Evolutionary conservation across 1,140 invertebrate species (phyloP).

Genomic region (Akabosia matsudoensis): DNA sequence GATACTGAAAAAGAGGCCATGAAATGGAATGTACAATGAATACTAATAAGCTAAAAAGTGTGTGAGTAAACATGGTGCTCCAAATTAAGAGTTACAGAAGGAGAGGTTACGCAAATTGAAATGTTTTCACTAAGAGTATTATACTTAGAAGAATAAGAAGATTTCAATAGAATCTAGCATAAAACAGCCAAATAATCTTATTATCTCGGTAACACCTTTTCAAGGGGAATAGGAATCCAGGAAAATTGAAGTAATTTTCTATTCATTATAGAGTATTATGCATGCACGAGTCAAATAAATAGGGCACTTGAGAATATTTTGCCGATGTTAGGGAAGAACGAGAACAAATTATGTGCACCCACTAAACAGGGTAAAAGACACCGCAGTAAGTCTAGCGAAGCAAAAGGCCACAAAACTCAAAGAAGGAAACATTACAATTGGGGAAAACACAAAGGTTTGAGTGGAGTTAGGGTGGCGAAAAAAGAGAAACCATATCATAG

Average conservation of each 20-base stretch:
- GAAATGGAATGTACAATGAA: not conserved
- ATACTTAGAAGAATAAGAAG: no score
- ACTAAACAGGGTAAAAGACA: not conserved
- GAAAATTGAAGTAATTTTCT: no score
- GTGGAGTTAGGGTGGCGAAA: not conserved
- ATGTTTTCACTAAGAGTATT: no score
- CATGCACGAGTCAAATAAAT: slow-evolving; percentile 17
- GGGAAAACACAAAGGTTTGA: no score
- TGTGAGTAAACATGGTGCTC: not conserved
- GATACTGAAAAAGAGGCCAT: not conserved
- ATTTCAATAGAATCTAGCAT: no score
- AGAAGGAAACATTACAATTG: not conserved
- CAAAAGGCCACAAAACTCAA: not conserved
- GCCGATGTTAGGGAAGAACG: not conserved
- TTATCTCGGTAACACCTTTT: not conserved
- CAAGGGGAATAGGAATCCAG: no score
- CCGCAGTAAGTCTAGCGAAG: not conserved
- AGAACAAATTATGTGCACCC: not conserved
- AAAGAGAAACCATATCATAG: slow-evolving; percentile 4
- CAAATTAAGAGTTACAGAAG: no score
- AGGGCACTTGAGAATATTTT: slow-evolving; percentile 5
- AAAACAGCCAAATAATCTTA: not conserved
- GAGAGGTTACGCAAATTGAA: no score
- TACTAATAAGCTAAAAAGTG: not conserved
- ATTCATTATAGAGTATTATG: no score